Percentiles rank a stretch among this genome's conserved stretches.
Conservation (phyloP, 2,797 vertebrate genomes). For the Rhinichthys osculus region DNA sequence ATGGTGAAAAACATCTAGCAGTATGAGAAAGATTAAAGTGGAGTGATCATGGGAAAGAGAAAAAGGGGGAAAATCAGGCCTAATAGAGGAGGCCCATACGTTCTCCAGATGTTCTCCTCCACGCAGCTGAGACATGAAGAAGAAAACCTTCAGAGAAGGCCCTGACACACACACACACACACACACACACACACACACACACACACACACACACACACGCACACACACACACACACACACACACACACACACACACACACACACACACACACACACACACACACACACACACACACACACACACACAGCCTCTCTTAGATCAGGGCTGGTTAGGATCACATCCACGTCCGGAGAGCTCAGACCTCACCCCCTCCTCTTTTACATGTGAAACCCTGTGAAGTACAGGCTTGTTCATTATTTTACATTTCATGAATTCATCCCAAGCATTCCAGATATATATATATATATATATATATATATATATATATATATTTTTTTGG, state of each 20-base stretch:
- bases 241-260: conserved; percentile 27
- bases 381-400: background rate
- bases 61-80: conserved; percentile 39
- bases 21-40: background rate
- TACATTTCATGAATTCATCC: background rate
- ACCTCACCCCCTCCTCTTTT: conserved; percentile 9
- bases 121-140: conserved; percentile 6
- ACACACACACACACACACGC: conserved; percentile 14
- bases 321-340: conserved; percentile 31
- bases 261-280: conserved; percentile 31
- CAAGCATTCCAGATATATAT: background rate
- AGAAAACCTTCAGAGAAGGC: conserved; percentile 50
- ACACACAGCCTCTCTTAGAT: conserved; percentile 11
- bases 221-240: background rate
- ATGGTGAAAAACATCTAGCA: conserved; percentile 1
- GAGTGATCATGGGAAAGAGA: conserved; percentile 29
- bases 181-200: conserved; percentile 28
- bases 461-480: no score
- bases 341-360: background rate
- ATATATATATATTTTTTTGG: no score
- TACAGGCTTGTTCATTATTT: background rate
- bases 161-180: conserved; percentile 27
- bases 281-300: conserved; percentile 12
- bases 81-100: conserved; percentile 60
- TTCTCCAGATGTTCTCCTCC: conserved; percentile 71